Evolutionary conservation across 2,888 invertebrate genomes (phyloP).

Genomic region (Leptopilina drosophilae): DNA sequence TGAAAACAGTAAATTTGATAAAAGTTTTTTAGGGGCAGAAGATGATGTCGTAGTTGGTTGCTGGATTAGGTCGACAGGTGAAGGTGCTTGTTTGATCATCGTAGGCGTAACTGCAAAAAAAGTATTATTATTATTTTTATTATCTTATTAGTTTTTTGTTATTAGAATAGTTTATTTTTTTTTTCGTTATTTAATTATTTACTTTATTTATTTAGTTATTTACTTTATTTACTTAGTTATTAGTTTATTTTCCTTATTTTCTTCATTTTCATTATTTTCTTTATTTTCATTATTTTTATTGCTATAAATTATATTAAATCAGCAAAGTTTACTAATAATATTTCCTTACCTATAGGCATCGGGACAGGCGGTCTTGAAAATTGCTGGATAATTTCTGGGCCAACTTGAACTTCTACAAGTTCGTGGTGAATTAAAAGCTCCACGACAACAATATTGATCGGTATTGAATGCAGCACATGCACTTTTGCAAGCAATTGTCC

Average conservation of each 20-base stretch:
- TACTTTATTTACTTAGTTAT: too few relatives aligned
- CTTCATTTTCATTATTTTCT: too few relatives aligned
- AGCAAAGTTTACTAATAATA: too few relatives aligned
- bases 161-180: too few relatives aligned
- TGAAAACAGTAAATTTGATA: too few relatives aligned
- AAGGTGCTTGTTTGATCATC: constrained; percentile 16
- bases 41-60: constrained; percentile 5
- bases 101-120: constrained; percentile 2
- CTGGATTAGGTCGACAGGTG: background rate
- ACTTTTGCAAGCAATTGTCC: constrained; percentile 11
- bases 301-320: too few relatives aligned
- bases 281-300: too few relatives aligned
- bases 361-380: background rate
- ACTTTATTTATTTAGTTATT: too few relatives aligned
- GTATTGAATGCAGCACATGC: background rate
- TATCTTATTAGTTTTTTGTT: too few relatives aligned
- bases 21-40: constrained; percentile 18
- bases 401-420: background rate
- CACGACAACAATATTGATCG: constrained; percentile 21
- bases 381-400: constrained; percentile 7
- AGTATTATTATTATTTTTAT: too few relatives aligned
- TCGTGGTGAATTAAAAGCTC: constrained; percentile 1
- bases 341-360: background rate
- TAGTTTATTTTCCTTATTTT: too few relatives aligned
- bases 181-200: too few relatives aligned